phyloP scores from a whole-genome alignment of 2,888 invertebrate species.

The Rhagonycha lutea region DNA sequence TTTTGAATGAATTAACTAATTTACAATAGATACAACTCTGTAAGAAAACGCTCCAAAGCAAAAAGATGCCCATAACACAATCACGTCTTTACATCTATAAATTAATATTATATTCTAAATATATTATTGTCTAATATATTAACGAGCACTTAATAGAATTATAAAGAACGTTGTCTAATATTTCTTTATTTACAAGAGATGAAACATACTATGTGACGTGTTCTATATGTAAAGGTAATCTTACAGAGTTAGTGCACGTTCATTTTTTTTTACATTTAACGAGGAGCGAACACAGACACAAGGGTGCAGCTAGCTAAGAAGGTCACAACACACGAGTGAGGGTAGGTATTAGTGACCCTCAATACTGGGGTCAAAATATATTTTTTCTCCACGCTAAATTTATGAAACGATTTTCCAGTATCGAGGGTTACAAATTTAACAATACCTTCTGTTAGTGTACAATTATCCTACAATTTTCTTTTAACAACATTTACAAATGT shows the following conservation, averaged over 20 bases:
- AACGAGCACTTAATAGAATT: conserved; percentile 33
- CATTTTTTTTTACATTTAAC: conserved; percentile 42
- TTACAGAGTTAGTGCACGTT: conserved; percentile 48
- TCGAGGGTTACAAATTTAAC: conserved; percentile 21
- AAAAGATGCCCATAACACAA: conserved; percentile 15
- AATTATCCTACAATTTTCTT: conserved; percentile 20
- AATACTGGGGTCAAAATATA: conserved; percentile 19
- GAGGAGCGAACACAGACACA: conserved; percentile 50
- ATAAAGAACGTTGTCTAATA: conserved; percentile 38
- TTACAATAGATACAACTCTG: conserved; percentile 48
- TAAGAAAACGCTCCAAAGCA: conserved; percentile 31
- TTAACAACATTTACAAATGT: conserved; percentile 28
- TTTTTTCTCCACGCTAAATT: not conserved
- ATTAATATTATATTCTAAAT: conserved; percentile 36
- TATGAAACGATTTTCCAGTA: conserved; percentile 22
- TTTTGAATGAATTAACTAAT: conserved; percentile 47
- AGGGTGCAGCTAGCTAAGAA: conserved; percentile 46
- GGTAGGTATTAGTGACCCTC: conserved; percentile 26
- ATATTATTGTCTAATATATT: conserved; percentile 47
- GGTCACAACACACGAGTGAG: conserved; percentile 46
- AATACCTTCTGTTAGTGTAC: conserved; percentile 32
- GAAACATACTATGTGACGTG: conserved; percentile 10
- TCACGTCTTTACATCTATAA: conserved; percentile 35
- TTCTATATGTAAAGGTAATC: conserved; percentile 33
- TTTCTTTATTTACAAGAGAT: conserved; percentile 44